A percentile compares a stretch with the other conserved stretches of the same genome.
phyloP scores from a whole-genome alignment of 2,888 invertebrate genomes.

The Alsophila aescularia region DNA sequence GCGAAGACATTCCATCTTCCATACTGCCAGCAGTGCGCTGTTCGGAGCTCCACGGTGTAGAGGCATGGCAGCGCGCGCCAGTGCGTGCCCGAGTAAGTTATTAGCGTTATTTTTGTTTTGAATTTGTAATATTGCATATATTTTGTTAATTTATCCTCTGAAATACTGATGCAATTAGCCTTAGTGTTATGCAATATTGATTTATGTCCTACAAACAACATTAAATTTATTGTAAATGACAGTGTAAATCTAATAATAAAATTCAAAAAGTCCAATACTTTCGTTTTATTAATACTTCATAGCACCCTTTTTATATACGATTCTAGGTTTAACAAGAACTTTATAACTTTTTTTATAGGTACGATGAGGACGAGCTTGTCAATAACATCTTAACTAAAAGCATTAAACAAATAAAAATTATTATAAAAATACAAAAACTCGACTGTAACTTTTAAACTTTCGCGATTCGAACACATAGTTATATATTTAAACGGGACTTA shows the following conservation, averaged over 20 bases:
- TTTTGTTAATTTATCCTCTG: slow-evolving; percentile 83
- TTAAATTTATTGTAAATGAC: slow-evolving; percentile 85
- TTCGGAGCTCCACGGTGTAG: neutral
- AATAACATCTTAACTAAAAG: too few species aligned
- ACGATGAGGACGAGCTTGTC: too few species aligned
- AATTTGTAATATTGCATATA: slow-evolving; percentile 84
- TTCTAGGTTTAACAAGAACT: too few species aligned
- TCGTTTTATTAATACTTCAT: slow-evolving; percentile 59
- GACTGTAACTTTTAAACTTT: too few species aligned
- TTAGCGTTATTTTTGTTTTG: slow-evolving; percentile 83
- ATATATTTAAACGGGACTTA: too few species aligned
- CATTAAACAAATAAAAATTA: too few species aligned
- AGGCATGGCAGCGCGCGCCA: slow-evolving; percentile 42
- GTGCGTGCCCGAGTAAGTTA: slow-evolving; percentile 83
- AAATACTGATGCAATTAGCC: slow-evolving; percentile 84
- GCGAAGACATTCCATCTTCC: slow-evolving; percentile 69
- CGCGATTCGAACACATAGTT: too few species aligned
- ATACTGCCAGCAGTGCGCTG: slow-evolving; percentile 28
- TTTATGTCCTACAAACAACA: slow-evolving; percentile 84
- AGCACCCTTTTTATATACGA: too few species aligned
- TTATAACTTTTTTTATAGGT: too few species aligned
- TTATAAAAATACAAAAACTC: too few species aligned
- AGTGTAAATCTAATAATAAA: slow-evolving; percentile 85
- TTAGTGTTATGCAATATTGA: slow-evolving; percentile 85
- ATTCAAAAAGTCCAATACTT: slow-evolving; percentile 79